A percentile compares a stretch with the other conserved stretches of the same genome.
phyloP scores from a whole-genome alignment of 1,140 invertebrate genomes.

The Carposina sasakii region DNA sequence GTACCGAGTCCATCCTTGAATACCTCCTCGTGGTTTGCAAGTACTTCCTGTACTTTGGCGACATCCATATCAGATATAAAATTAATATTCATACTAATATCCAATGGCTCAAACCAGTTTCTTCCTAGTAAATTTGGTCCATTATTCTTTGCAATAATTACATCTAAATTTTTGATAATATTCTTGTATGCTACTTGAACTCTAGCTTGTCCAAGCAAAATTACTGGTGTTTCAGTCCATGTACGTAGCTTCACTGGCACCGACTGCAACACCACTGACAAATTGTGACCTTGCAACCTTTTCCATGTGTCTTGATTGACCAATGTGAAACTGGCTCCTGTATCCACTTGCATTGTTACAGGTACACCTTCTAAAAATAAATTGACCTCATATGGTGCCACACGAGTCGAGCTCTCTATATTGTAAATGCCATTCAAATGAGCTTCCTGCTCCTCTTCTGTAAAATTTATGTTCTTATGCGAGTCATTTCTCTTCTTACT shows the following conservation, averaged over 20 bases:
- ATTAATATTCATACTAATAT: constrained; percentile 25
- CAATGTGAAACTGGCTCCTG: constrained; percentile 19
- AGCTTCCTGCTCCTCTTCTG: constrained; percentile 7
- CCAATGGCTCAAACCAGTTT: constrained; percentile 19
- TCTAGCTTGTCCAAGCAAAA: constrained; percentile 11
- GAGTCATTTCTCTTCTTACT: constrained; percentile 19
- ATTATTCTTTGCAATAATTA: constrained; percentile 23
- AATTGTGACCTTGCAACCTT: constrained; percentile 7
- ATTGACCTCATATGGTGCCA: constrained; percentile 14
- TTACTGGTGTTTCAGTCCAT: constrained; percentile 13
- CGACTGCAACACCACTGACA: neutral
- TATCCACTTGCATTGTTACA: constrained; percentile 22
- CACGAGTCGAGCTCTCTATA: constrained; percentile 2
- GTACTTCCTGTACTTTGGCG: constrained; percentile 1
- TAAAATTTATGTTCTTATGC: constrained; percentile 12
- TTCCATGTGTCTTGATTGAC: constrained; percentile 12
- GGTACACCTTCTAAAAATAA: constrained; percentile 11
- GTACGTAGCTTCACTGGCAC: constrained; percentile 6
- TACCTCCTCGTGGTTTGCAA: constrained; percentile 20
- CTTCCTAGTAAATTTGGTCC: constrained; percentile 25
- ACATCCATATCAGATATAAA: constrained; percentile 10
- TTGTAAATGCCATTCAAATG: constrained; percentile 24
- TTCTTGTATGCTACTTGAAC: constrained; percentile 20
- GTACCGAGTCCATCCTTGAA: too few species aligned
- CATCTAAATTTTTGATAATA: constrained; percentile 5